These are phyloP conservation scores for Hyposoter dolosus DNA, from an alignment of 2,888 invertebrate species.

Conservation along the genomic window DNA sequence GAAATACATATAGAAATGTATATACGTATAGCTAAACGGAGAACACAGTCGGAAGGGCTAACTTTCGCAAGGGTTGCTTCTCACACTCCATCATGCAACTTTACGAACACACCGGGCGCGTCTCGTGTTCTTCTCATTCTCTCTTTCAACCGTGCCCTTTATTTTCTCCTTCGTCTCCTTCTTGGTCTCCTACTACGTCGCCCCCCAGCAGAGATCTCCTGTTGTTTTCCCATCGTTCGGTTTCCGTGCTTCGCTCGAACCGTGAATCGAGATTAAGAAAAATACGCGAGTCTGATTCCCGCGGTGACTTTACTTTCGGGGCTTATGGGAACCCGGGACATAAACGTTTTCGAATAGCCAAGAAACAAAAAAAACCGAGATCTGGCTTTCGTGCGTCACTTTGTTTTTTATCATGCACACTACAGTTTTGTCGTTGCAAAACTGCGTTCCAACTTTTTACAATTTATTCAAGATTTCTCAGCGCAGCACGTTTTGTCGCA, in stretches of 20 bases:
- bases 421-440: not conserved
- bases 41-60: conserved; percentile 50
- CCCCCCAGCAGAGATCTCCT: conserved; percentile 69
- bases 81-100: conserved; percentile 60
- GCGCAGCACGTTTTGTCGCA: not conserved
- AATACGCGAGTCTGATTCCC: conserved; percentile 81
- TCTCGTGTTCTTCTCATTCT: conserved; percentile 49
- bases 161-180: conserved; percentile 34
- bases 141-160: conserved; percentile 27
- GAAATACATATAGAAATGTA: conserved; percentile 7
- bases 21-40: conserved; percentile 3
- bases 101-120: conserved; percentile 58
- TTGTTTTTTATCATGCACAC: not conserved
- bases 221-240: conserved; percentile 74
- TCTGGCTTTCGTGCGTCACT: not conserved
- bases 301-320: conserved; percentile 62
- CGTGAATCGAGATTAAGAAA: conserved; percentile 79
- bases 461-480: not conserved
- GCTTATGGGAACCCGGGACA: conserved; percentile 66
- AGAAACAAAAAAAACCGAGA: not conserved
- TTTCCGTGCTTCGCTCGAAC: conserved; percentile 65
- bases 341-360: conserved; percentile 15
- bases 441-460: not conserved
- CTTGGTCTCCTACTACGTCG: conserved; percentile 35
- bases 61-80: conserved; percentile 68